phyloP scores from a whole-genome alignment of 2,797 vertebrate genomes.

The Notolepis coatsorum region DNA sequence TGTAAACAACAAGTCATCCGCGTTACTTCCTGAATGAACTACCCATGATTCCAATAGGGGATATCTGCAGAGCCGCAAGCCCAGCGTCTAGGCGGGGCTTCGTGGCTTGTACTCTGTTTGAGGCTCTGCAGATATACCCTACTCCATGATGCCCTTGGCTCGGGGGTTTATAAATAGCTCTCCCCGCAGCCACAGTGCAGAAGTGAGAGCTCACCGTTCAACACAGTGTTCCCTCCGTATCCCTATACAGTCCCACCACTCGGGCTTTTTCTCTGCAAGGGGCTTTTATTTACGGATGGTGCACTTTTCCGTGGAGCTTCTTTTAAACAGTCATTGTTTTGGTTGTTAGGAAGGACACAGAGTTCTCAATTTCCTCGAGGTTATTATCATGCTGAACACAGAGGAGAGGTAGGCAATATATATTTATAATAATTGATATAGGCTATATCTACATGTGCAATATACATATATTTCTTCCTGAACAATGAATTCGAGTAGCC shows the following conservation, averaged over 20 bases:
- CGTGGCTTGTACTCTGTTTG: too few species aligned
- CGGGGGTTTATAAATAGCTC: constrained; percentile 49
- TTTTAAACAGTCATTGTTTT: constrained; percentile 68
- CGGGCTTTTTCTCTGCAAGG: not conserved
- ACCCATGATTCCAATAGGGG: constrained; percentile 48
- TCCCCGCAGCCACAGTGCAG: accelerated
- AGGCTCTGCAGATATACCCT: too few species aligned
- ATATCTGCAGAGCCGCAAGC: too few species aligned
- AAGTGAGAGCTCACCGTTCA: too few species aligned
- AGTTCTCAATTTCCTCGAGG: constrained; percentile 50
- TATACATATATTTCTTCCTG: constrained; percentile 13
- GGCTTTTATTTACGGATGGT: constrained; percentile 65
- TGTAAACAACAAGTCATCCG: not conserved
- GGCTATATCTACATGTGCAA: too few species aligned
- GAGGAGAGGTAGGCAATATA: constrained; percentile 78
- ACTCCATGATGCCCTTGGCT: too few species aligned
- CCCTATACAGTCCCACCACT: not conserved
- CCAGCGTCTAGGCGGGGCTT: too few species aligned
- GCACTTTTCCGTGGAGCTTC: constrained; percentile 69
- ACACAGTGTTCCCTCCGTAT: too few species aligned
- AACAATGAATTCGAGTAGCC: too few species aligned
- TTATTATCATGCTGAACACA: constrained; percentile 76
- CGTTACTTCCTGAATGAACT: constrained; percentile 21
- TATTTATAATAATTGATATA: too few species aligned
- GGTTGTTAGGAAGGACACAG: constrained; percentile 61